Conservation (phyloP, 2,888 invertebrate genomes). For the Ectropis crepuscularia region DNA sequence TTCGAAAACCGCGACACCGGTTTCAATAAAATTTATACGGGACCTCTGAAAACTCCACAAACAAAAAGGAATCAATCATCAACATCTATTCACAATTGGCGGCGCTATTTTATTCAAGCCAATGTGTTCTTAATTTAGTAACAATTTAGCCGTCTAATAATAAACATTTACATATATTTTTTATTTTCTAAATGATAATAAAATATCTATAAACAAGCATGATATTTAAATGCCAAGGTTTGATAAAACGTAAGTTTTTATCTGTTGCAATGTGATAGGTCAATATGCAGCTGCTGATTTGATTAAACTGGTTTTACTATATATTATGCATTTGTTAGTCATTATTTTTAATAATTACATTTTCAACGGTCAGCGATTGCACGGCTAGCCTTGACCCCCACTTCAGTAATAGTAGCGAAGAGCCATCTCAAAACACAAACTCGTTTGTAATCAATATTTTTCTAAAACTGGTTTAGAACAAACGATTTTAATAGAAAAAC, state of each 20-base stretch:
- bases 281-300: slow-evolving; percentile 17
- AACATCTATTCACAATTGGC: neutral
- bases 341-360: neutral
- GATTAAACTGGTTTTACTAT: slow-evolving; percentile 9
- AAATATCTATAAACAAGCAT: neutral
- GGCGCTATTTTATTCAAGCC: too few relatives aligned
- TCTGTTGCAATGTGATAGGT: slow-evolving; percentile 26
- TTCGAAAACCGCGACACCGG: too few relatives aligned
- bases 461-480: too few relatives aligned
- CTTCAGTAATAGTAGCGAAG: neutral
- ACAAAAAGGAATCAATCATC: too few relatives aligned
- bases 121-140: neutral
- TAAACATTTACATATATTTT: too few relatives aligned
- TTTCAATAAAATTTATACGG: too few relatives aligned
- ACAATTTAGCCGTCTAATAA: too few relatives aligned
- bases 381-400: neutral
- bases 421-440: too few relatives aligned
- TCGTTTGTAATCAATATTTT: too few relatives aligned
- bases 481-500: too few relatives aligned
- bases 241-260: slow-evolving; percentile 6
- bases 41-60: too few relatives aligned
- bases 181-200: neutral
- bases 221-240: slow-evolving; percentile 27
- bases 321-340: neutral
- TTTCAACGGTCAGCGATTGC: slow-evolving; percentile 6